These are phyloP conservation scores for Steinernema khuongi DNA, from an alignment of 1,140 invertebrate species.

Conservation along the genomic window DNA sequence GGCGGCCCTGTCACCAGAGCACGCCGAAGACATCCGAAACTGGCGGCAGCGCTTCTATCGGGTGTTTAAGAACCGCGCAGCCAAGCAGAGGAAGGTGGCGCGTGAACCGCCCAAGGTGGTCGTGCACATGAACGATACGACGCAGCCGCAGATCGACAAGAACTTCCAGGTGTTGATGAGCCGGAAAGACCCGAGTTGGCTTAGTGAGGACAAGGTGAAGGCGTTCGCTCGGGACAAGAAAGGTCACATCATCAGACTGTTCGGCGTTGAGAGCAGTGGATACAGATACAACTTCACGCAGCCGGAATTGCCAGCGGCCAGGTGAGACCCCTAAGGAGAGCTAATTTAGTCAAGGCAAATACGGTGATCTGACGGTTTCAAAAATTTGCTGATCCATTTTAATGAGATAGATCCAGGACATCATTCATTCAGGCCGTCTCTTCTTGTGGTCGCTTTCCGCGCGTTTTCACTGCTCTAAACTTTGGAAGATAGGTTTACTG, in stretches of 20 bases:
- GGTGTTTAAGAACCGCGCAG: neutral
- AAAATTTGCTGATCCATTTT: no score
- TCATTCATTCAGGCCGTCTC: no score
- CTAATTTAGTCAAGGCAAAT: no score
- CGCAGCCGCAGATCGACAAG: neutral
- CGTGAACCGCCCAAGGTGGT: neutral
- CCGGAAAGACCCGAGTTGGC: neutral
- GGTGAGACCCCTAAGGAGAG: neutral
- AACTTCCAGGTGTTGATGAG: neutral
- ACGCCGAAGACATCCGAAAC: neutral
- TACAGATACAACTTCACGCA: slow-evolving; percentile 11
- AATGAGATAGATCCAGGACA: no score
- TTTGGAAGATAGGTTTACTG: no score
- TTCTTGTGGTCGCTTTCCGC: neutral
- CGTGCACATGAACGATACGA: neutral
- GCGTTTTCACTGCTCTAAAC: neutral
- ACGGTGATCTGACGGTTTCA: no score
- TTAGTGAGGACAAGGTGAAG: neutral
- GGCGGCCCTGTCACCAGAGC: neutral
- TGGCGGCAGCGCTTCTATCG: neutral
- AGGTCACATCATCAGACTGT: neutral
- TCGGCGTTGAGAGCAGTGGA: neutral
- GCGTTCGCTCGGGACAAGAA: slow-evolving; percentile 1
- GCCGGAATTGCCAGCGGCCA: neutral
- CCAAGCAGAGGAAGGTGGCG: neutral